These are phyloP conservation scores for Lasioglossum morio DNA, from an alignment of 2,888 invertebrate genomes.

Conservation along the genomic window DNA sequence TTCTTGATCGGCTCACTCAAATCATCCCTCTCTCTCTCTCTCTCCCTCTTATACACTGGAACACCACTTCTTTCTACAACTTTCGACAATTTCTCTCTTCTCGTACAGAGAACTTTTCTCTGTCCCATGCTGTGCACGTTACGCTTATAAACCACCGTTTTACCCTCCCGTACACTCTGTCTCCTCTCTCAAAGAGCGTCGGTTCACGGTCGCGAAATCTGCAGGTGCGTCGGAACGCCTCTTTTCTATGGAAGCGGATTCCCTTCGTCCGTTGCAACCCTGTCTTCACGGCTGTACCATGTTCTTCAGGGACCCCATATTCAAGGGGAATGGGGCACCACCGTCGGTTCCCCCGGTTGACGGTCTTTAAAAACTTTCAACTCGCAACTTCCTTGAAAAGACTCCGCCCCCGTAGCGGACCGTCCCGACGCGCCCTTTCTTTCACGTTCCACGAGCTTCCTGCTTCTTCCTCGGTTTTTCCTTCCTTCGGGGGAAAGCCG, in stretches of 20 bases:
- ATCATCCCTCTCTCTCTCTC: slow-evolving; percentile 13
- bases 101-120: neutral
- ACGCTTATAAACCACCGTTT: slow-evolving; percentile 37
- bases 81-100: too few species aligned
- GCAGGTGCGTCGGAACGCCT: slow-evolving; percentile 55
- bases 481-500: neutral
- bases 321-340: neutral
- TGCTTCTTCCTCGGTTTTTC: neutral
- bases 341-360: slow-evolving; percentile 70
- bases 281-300: slow-evolving; percentile 38
- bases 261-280: neutral
- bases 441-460: slow-evolving; percentile 36
- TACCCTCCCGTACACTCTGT: neutral
- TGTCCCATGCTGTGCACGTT: slow-evolving; percentile 9
- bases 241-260: slow-evolving; percentile 41
- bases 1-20: slow-evolving; percentile 48
- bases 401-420: slow-evolving; percentile 42
- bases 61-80: too few species aligned
- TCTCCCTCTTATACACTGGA: too few species aligned
- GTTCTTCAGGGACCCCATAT: slow-evolving; percentile 19
- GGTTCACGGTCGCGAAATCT: slow-evolving; percentile 46
- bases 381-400: slow-evolving; percentile 77
- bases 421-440: slow-evolving; percentile 40
- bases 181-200: slow-evolving; percentile 19
- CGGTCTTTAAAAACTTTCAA: slow-evolving; percentile 80